Evolutionary conservation across 1,140 invertebrate genomes (phyloP), one percentile per base, ranked within the genome.

Genomic region (Drosophila micromelanica): DNA sequence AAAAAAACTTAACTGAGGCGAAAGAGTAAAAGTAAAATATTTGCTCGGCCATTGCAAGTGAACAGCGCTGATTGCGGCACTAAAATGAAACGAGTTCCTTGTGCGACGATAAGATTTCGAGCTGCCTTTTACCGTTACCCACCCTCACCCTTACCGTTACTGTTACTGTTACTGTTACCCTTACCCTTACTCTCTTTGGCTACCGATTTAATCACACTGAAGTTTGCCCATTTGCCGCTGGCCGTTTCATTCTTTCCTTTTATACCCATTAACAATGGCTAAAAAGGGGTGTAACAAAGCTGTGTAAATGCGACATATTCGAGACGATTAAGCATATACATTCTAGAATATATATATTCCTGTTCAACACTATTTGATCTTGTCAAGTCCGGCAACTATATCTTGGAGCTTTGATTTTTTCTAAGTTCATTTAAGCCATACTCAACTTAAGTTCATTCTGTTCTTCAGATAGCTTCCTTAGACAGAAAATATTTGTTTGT

Each of bases 21-120:
- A 86, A 87, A 77, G 81, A 86, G 81, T 87, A 78, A 87, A 86
- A 87, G 81, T 86, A 86, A 86, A 86, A 86, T 86, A 86, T 86
- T 86, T 86, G 81, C 80, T 65, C 78, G 76, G 82, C 78, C 78
- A 87, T 87, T 78, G 81, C 82, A 86, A 86, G 82, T 86, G 81
- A 86, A 61, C 81, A 86, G 71, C 81, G 82, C 81, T 86, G 81
- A 86, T 86, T 86, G 81, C 71, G 81, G 75, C 82, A 86, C 81
- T 86, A 86, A 86, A 86, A 86, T 35, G 82, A 68, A 86, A 86
- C 81, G 82, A 80, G 69, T 74, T 86, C 67, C 76, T 87, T 81
- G 61, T 73, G 73, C 81, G 67, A 52, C 80, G 81, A 87, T 85
- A 85, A 85, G 81, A 85, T 77, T 78, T 71, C 27, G 27, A 17